Percentiles rank a stretch among this genome's conserved stretches.
Conservation (phyloP, 53 echinoderm and acorn worm genomes). For the Holothuria scabra region DNA sequence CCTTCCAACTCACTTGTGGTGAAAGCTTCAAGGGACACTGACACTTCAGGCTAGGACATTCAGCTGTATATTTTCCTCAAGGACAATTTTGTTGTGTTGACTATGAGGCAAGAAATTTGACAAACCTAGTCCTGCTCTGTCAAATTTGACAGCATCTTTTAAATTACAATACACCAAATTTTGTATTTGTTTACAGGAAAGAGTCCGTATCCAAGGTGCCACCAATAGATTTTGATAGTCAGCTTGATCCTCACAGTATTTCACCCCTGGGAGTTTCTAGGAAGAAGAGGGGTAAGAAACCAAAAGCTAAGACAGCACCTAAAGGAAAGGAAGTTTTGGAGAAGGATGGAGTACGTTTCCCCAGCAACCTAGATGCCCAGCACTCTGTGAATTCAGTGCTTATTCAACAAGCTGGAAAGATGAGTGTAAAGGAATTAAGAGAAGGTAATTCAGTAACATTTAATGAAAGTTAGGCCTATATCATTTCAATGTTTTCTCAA, state of each 20-base stretch:
- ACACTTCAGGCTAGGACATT: no score
- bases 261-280: conserved; percentile 86
- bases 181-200: conserved; percentile 36
- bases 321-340: conserved; percentile 58
- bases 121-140: no score
- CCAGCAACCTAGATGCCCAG: conserved; percentile 78
- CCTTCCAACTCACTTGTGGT: no score
- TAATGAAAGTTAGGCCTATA: no score
- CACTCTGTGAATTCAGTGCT: conserved; percentile 92
- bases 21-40: no score
- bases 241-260: conserved; percentile 93
- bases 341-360: conserved; percentile 81
- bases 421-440: conserved; percentile 84
- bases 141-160: background rate
- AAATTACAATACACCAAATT: background rate
- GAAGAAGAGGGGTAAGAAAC: conserved; percentile 67
- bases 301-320: conserved; percentile 55
- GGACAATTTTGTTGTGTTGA: no score
- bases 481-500: no score
- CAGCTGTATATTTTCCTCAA: no score
- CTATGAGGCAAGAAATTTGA: no score
- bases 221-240: conserved; percentile 36
- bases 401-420: conserved; percentile 88
- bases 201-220: conserved; percentile 50
- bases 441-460: conserved; percentile 66